These are phyloP conservation scores for Glossophaga mutica DNA, from an alignment of 2,797 vertebrate species.

Conservation along the genomic window DNA sequence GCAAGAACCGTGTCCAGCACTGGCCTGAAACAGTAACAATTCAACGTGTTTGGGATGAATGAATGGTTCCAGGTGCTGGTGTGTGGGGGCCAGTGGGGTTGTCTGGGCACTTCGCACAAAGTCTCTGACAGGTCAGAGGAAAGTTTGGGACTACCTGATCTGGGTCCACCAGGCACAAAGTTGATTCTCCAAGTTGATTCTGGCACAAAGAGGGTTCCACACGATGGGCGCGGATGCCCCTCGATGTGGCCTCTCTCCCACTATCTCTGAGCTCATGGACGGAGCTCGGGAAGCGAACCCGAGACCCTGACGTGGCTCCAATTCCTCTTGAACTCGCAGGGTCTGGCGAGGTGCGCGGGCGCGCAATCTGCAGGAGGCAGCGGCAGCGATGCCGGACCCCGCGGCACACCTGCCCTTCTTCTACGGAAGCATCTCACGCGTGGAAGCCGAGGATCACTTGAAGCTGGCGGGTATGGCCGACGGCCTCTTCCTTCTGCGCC, in stretches of 20 bases:
- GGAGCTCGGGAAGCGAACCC: neutral
- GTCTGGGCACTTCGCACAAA: neutral
- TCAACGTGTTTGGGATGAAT: neutral
- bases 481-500: constrained; percentile 93
- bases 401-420: constrained; percentile 94
- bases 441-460: constrained; percentile 92
- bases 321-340: neutral
- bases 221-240: too few relatives aligned
- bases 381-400: constrained; percentile 87
- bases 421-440: constrained; percentile 94
- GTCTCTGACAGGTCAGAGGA: neutral
- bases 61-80: neutral
- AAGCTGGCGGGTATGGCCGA: constrained; percentile 94
- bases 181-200: neutral
- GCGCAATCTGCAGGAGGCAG: rapidly evolving
- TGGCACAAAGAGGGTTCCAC: neutral
- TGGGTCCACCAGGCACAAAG: neutral
- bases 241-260: rapidly evolving
- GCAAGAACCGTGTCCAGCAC: neutral
- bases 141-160: neutral
- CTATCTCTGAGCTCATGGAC: rapidly evolving
- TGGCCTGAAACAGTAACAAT: neutral
- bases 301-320: neutral
- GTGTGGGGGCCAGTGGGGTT: neutral
- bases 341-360: neutral